Conservation (phyloP, 2,888 invertebrate species). For the Hirudinaria manillensis region DNA sequence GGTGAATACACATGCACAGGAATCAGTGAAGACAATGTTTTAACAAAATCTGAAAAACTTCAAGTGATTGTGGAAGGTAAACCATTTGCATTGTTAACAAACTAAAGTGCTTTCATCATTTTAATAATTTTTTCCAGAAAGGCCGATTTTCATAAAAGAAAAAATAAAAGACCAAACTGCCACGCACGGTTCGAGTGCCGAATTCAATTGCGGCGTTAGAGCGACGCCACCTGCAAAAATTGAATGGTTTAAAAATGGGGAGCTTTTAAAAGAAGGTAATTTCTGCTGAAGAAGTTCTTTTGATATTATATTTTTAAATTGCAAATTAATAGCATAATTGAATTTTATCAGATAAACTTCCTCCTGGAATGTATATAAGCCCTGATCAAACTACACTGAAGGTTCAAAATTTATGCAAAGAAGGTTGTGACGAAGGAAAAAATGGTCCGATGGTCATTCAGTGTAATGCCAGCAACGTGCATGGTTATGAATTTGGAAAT, state of each 20-base stretch:
- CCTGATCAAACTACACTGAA: slow-evolving; percentile 28
- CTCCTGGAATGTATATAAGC: neutral
- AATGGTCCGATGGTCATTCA: slow-evolving; percentile 37
- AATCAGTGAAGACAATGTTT: neutral
- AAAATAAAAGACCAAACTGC: slow-evolving; percentile 31
- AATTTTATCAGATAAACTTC: neutral
- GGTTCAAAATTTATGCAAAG: slow-evolving; percentile 36
- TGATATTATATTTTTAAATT: neutral
- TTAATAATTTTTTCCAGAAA: neutral
- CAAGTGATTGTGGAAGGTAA: slow-evolving; percentile 24
- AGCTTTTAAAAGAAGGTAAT: slow-evolving; percentile 7
- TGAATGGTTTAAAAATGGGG: slow-evolving; percentile 27
- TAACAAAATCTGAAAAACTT: slow-evolving; percentile 6
- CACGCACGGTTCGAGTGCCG: slow-evolving; percentile 28
- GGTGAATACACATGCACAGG: slow-evolving; percentile 31
- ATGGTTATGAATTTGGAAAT: slow-evolving; percentile 35
- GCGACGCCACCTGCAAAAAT: slow-evolving; percentile 30
- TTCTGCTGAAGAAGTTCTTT: neutral
- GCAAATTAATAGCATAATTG: too few relatives aligned
- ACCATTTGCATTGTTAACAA: neutral
- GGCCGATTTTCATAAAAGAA: slow-evolving; percentile 6
- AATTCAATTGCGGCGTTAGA: slow-evolving; percentile 28
- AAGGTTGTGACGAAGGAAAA: slow-evolving; percentile 16
- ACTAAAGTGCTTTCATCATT: neutral
- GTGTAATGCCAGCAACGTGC: slow-evolving; percentile 38